Base-by-base conservation (phyloP, 2,113 vertebrate species). In the Clarias gariepinus region DNA sequence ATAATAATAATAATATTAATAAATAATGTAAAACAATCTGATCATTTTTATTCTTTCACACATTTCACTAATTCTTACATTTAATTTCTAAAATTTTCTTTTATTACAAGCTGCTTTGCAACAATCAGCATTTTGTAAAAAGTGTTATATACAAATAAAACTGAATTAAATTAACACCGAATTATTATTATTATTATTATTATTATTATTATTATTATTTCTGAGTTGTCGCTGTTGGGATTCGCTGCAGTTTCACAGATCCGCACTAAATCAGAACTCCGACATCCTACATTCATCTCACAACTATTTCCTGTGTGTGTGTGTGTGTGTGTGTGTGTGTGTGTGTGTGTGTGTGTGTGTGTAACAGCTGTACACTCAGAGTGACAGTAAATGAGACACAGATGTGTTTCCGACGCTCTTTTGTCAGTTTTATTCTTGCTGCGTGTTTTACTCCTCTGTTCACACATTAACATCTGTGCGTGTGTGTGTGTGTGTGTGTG, bases 371-470 rank as follows among this genome's bases (percentile, higher is more conserved):
- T 63, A 81, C 68, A 16, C 8, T 7, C 58, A 47, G 36, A 60
- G 57, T 78, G 76, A 77, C 63, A 64, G 57, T 78, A 86, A 85
- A 82, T 81, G 85, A 81, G 66, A 88, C 79, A 76, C 85, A 85
- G 73, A 90, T 87, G 85, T 73, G 33, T 83, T 55, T 68, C 83
- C 76, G 66, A 85, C 73, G 60, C 55, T 71, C 63, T 58, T 86
- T 76, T 57, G 57, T 90, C 69, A 76, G 63, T 82, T 68, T 66
- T 53, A 68, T 30, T 60, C 41, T n/a, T 18, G 36, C 64, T 60
- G 55, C 9, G 41, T 33, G 55, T 82, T 88, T 85, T 74, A 55
- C 15, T 71, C 47, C n/a, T 36, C 53, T 58, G 3, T 30, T 58
- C 28, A 21, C 55, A 58, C 28, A 11, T 18, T 79, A 28, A 79